These are phyloP conservation scores for Lagorchestes hirsutus DNA, from an alignment of 2,797 vertebrate genomes.

Conservation along the genomic window DNA sequence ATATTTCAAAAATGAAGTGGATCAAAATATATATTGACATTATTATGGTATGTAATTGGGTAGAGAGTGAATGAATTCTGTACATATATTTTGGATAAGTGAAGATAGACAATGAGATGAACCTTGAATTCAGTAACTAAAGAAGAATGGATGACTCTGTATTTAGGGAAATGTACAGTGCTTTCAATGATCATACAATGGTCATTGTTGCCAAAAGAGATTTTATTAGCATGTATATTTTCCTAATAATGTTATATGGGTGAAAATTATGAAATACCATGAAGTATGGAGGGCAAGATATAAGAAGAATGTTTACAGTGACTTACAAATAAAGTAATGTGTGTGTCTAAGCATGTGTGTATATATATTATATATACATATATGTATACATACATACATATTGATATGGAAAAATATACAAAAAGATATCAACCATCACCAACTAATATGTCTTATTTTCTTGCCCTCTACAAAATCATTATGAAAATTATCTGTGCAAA, in stretches of 20 bases:
- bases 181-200: not conserved
- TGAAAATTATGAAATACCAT: not conserved
- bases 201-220: not conserved
- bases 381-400: too few relatives aligned
- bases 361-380: too few relatives aligned
- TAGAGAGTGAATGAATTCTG: not conserved
- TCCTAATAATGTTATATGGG: not conserved
- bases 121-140: not conserved
- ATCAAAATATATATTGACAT: not conserved
- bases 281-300: not conserved
- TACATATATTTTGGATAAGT: not conserved
- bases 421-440: too few relatives aligned
- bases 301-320: not conserved
- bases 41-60: not conserved
- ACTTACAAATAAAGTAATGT: not conserved
- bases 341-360: too few relatives aligned
- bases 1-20: not conserved
- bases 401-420: too few relatives aligned
- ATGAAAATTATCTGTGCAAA: too few relatives aligned
- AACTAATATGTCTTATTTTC: too few relatives aligned
- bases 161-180: not conserved
- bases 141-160: not conserved
- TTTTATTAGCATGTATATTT: not conserved
- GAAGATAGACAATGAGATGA: not conserved
- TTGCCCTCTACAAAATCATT: too few relatives aligned